Evolutionary conservation across 2,797 vertebrate genomes (phyloP), one percentile per base, ranked within the genome.

Genomic region (Catamblyrhynchus diadema): DNA sequence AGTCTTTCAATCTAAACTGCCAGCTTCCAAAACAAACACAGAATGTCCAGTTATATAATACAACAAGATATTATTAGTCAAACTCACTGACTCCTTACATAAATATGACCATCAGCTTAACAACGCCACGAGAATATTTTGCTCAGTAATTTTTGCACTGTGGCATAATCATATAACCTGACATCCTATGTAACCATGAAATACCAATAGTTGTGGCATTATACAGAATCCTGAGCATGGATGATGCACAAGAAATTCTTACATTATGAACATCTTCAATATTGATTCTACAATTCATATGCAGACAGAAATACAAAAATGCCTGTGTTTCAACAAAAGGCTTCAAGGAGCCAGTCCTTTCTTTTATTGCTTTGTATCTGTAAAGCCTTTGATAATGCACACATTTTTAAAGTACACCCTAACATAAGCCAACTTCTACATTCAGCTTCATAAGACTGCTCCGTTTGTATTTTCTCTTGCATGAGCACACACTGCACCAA

Each of bases 391-490:
- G 79, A 51, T 70, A 85, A 62, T 27, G 57, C 51, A 53, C n/a
- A 61, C 20, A 35, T 86, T 91, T 95, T 92, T 86, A 8, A 86
- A 59, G 51, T 56, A 74, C 20, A 72, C 24, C 6, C 56, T 75
- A 78, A 69, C 33, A 51, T 35, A 81, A 65, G 35, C 75, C 59
- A 86, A 53, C 81, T 88, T 86, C 59, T n/a, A 88, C 91, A 85
- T 93, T 69, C 75, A 93, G 86, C 57, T 87, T 74, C 69, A 80
- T 59, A 48, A 17, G 1, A 85, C 92, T 84, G 57, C 15, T 85
- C 51, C 86, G 90, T 86, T 90, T 88, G 12, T 66, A 86, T 90
- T 95, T 86, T 44, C 90, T 67, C 62, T 83, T 75, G 84, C 60
- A 70, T 74, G 93, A 96, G 74, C 57, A 81, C 62, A 69, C 77